Conservation (phyloP, 2,797 vertebrate genomes). For the Protosalanx chinensis region DNA sequence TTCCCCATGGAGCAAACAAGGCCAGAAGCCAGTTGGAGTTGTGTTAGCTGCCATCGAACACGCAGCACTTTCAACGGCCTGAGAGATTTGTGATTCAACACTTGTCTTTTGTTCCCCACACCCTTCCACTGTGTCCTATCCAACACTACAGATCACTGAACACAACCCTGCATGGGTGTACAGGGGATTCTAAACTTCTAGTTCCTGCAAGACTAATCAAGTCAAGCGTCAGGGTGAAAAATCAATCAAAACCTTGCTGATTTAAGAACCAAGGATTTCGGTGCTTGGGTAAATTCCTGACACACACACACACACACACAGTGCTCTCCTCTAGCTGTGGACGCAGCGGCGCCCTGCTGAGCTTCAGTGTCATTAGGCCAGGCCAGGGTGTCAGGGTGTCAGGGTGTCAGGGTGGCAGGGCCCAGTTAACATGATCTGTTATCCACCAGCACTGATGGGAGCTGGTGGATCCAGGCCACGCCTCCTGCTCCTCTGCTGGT, state of each 20-base stretch:
- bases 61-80: neutral
- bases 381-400: conserved; percentile 19
- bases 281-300: too few species aligned
- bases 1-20: too few species aligned
- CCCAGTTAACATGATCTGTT: conserved; percentile 50
- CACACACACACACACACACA: neutral
- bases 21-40: neutral
- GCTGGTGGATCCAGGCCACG: conserved; percentile 68
- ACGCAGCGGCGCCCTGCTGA: conserved; percentile 19
- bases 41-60: neutral
- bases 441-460: too few species aligned
- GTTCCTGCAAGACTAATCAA: too few species aligned
- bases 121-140: too few species aligned
- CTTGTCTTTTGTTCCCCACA: neutral
- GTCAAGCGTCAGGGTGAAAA: too few species aligned
- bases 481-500: conserved; percentile 58
- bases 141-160: neutral
- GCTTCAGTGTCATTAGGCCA: conserved; percentile 47
- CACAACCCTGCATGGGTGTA: too few species aligned
- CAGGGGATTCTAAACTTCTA: too few species aligned
- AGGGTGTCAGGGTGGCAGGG: too few species aligned
- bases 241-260: too few species aligned
- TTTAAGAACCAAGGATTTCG: too few species aligned
- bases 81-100: neutral
- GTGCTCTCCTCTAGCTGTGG: conserved; percentile 30